Conservation (phyloP, 1,140 invertebrate species). For the Platyscapa corneri region DNA sequence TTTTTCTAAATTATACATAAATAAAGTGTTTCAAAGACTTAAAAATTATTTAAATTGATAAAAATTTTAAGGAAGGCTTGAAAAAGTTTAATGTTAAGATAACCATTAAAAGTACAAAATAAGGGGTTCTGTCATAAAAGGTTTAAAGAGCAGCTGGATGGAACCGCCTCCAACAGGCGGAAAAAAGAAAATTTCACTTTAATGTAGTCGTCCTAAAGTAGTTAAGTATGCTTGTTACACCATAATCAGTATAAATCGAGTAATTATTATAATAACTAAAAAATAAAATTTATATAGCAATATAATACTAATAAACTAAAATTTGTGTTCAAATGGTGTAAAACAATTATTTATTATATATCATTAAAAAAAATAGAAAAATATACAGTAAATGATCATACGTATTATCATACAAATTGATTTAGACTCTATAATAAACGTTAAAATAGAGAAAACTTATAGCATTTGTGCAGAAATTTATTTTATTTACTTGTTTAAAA, state of each 20-base stretch:
- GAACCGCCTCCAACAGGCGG: not conserved
- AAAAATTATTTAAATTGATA: not conserved
- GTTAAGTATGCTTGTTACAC: conserved; percentile 21
- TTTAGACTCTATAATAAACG: too few species aligned
- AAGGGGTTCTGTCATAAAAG: conserved; percentile 28
- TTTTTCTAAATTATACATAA: not conserved
- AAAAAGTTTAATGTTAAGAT: not conserved
- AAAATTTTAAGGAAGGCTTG: not conserved
- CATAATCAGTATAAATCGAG: conserved; percentile 35
- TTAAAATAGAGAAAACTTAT: too few species aligned
- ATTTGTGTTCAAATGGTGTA: too few species aligned
- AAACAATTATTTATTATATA: too few species aligned
- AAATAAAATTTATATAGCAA: too few species aligned
- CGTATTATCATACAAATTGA: too few species aligned
- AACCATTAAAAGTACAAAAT: not conserved
- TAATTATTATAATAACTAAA: conserved; percentile 10
- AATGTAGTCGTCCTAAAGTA: too few species aligned
- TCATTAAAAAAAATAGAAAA: too few species aligned
- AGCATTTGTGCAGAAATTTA: too few species aligned
- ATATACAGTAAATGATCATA: too few species aligned
- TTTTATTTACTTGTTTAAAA: too few species aligned
- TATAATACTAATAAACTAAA: too few species aligned
- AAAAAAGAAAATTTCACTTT: conserved; percentile 22
- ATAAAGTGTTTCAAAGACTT: not conserved
- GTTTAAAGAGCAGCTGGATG: conserved; percentile 3